Conservation (phyloP, 2,888 invertebrate genomes). For the Parasteatoda lunata region DNA sequence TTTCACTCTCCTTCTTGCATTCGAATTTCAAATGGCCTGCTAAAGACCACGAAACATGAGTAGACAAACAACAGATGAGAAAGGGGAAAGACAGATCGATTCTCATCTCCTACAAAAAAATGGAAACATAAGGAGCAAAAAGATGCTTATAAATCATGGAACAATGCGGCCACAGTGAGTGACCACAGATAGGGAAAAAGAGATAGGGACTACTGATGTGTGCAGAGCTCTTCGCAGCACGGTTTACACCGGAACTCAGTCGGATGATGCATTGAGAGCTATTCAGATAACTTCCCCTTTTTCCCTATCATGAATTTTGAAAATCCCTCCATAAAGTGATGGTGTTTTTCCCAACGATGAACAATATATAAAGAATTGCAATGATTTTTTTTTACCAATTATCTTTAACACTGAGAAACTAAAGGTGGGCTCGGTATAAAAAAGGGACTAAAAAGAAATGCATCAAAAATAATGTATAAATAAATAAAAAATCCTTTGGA, state of each 20-base stretch:
- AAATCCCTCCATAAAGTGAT: neutral
- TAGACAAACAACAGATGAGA: neutral
- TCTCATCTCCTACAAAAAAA: constrained; percentile 19
- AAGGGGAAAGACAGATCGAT: constrained; percentile 25
- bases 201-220: constrained; percentile 16
- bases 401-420: too few species aligned
- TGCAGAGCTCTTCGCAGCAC: constrained; percentile 49
- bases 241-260: constrained; percentile 54
- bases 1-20: neutral
- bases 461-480: too few species aligned
- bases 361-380: too few species aligned
- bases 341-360: too few species aligned
- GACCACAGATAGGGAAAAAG: constrained; percentile 5
- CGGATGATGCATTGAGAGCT: constrained; percentile 54
- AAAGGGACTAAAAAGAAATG: too few species aligned
- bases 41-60: neutral
- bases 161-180: constrained; percentile 39
- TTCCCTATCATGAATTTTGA: constrained; percentile 19
- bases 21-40: neutral
- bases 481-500: too few species aligned
- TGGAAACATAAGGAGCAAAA: constrained; percentile 29
- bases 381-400: too few species aligned
- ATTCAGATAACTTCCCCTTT: constrained; percentile 33
- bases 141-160: constrained; percentile 51
- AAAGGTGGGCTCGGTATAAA: too few species aligned